These are phyloP conservation scores for Takifugu ocellatus DNA, from an alignment of 2,797 vertebrate species.

Conservation along the genomic window DNA sequence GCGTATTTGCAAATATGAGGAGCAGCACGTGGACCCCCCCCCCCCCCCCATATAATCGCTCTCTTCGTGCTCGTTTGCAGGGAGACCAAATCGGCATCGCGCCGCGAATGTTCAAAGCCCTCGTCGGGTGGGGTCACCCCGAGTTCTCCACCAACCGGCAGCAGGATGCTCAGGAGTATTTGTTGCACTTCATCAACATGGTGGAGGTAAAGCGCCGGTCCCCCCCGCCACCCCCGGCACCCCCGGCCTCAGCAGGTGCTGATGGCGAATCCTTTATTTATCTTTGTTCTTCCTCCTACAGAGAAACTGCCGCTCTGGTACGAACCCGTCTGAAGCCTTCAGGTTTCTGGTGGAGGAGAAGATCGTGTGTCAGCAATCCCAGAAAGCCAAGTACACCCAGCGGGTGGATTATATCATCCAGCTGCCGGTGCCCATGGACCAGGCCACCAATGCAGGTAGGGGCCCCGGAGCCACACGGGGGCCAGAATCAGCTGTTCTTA, in stretches of 20 bases:
- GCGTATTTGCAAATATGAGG: constrained; percentile 13
- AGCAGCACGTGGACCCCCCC: constrained; percentile 1
- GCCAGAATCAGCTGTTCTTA: not conserved
- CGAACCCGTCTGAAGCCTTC: constrained; percentile 96
- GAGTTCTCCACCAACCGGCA: constrained; percentile 98
- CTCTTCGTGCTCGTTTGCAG: constrained; percentile 64
- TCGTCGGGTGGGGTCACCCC: constrained; percentile 92
- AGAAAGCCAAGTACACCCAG: constrained; percentile 97
- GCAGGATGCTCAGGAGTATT: constrained; percentile 98
- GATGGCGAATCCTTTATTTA: not conserved
- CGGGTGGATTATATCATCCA: constrained; percentile 98
- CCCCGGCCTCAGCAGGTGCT: too few species aligned
- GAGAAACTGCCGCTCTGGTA: constrained; percentile 95
- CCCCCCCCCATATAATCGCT: not conserved
- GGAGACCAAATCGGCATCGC: constrained; percentile 93
- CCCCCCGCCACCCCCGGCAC: too few species aligned
- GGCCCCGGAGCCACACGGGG: not conserved
- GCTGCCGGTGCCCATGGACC: constrained; percentile 95
- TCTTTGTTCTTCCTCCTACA: constrained; percentile 46
- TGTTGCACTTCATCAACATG: constrained; percentile 99
- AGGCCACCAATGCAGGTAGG: constrained; percentile 93
- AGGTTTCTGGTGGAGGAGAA: constrained; percentile 96
- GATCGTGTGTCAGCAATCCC: constrained; percentile 95
- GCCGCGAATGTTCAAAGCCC: constrained; percentile 96
- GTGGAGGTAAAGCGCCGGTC: constrained; percentile 84